A percentile compares a stretch with the other conserved stretches of the same genome.
Evolutionary conservation across 2,113 vertebrate species (phyloP).

Genomic region (Cavia aperea): DNA sequence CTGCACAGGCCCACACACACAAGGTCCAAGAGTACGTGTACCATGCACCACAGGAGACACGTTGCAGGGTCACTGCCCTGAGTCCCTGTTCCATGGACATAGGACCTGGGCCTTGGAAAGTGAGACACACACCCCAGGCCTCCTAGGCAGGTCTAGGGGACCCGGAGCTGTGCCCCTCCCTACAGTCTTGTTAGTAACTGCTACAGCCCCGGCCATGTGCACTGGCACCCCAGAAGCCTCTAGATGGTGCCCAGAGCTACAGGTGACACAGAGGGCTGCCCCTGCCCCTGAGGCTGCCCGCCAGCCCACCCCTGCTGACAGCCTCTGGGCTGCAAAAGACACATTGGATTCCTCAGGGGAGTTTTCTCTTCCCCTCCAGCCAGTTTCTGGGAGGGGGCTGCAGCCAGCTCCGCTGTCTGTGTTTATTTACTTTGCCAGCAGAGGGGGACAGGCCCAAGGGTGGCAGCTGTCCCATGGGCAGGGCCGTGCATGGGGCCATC

Average conservation of each 20-base stretch:
- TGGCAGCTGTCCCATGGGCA: slow-evolving; percentile 35
- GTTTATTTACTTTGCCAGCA: slow-evolving; percentile 49
- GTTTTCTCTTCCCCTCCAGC: background rate
- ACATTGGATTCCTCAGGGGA: rapidly evolving
- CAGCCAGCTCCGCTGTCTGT: background rate
- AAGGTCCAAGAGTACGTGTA: rapidly evolving
- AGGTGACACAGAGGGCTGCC: rapidly evolving
- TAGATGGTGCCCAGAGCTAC: background rate
- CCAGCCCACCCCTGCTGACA: background rate
- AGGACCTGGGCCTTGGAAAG: background rate
- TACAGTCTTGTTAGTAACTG: background rate
- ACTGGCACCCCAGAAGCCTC: background rate
- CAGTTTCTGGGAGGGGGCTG: background rate
- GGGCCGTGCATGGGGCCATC: background rate
- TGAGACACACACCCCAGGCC: background rate
- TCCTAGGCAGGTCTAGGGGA: rapidly evolving
- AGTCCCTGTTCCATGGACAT: background rate
- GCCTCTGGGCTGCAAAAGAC: background rate
- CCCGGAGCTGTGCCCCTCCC: background rate
- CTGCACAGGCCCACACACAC: rapidly evolving
- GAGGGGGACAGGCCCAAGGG: background rate
- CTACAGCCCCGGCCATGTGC: no score
- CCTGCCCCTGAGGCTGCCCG: background rate
- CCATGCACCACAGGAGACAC: rapidly evolving
- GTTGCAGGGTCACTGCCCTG: rapidly evolving